Base-by-base conservation (phyloP, 2,888 invertebrate species). In the Cataglyphis cursor region DNA sequence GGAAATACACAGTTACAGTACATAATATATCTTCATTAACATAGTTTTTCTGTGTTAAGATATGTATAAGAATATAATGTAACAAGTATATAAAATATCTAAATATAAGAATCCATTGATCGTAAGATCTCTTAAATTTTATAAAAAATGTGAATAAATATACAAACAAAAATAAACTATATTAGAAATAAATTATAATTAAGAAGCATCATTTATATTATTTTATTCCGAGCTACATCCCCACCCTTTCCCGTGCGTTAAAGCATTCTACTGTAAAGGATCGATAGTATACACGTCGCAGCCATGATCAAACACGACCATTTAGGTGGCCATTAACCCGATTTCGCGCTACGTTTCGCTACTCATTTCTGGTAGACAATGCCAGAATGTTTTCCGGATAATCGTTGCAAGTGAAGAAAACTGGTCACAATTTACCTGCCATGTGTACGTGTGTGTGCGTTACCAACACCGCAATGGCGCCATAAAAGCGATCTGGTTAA, bases 301-400 rank as follows among this genome's bases (percentile, higher is more conserved):
- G 72, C 72, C 24, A 72, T 70, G 72, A 78, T 78, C 78, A 70
- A 80, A 70, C 78, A 59, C 59, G 24, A 31, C 21, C 70, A 78
- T 78, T 78, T 78, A 78, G 44, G 21, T 70, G 65, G 31, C 87
- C 85, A 87, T 89, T 89, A 89, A 89, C 89, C 89, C 84, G 85
- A 84, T 89, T 89, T 85, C 87, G 78, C 65, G 57, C 59, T 80
- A 72, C 61, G 87, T 89, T 89, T 89, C 73, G 83, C 83, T 87
- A 82, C 81, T 88, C 89, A 89, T 81, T 65, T 73, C 75, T 54
- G 18, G 61, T 64, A 61, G 80, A 74, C 68, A 87, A 81, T 80
- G 73, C 31, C 61, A 48, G 51, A 78, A 82, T 57, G 85, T 76
- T 81, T 59, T 24, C 18, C 10, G 74, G 62, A 81, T 83, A 89